phyloP scores from a whole-genome alignment of 2,888 invertebrate species.

The Timema podura region DNA sequence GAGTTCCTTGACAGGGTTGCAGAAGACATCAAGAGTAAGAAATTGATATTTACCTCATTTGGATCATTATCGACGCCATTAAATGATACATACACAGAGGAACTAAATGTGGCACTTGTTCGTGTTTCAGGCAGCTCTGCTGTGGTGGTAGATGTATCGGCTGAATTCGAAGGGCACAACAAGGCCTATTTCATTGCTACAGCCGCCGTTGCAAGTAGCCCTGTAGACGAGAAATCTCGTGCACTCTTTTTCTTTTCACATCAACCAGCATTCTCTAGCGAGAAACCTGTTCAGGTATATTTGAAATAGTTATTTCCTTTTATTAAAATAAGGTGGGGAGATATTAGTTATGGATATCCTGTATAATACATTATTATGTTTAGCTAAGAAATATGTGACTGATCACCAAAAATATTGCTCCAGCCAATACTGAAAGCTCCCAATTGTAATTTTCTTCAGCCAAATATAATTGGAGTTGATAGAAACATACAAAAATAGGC shows the following conservation, averaged over 20 bases:
- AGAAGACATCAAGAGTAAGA: too few relatives aligned
- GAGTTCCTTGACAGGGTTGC: too few relatives aligned
- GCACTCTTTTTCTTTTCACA: not conserved
- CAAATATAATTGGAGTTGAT: too few relatives aligned
- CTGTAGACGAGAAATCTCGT: not conserved
- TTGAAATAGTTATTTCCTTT: not conserved
- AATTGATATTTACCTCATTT: too few relatives aligned
- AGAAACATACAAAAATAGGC: too few relatives aligned
- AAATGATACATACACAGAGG: too few relatives aligned
- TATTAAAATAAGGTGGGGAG: not conserved
- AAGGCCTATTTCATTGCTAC: not conserved
- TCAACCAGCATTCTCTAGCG: not conserved
- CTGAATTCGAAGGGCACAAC: not conserved
- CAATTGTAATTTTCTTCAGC: too few relatives aligned
- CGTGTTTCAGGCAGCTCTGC: not conserved
- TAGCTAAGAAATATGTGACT: too few relatives aligned
- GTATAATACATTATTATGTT: not conserved
- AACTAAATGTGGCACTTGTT: too few relatives aligned
- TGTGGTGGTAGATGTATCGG: not conserved
- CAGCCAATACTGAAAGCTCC: too few relatives aligned
- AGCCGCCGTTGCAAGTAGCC: not conserved
- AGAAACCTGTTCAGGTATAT: not conserved
- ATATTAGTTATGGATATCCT: not conserved
- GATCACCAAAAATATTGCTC: too few relatives aligned
- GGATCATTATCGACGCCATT: too few relatives aligned